These are phyloP conservation scores for Ascaphus truei DNA, from an alignment of 2,113 vertebrate species.

Conservation along the genomic window DNA sequence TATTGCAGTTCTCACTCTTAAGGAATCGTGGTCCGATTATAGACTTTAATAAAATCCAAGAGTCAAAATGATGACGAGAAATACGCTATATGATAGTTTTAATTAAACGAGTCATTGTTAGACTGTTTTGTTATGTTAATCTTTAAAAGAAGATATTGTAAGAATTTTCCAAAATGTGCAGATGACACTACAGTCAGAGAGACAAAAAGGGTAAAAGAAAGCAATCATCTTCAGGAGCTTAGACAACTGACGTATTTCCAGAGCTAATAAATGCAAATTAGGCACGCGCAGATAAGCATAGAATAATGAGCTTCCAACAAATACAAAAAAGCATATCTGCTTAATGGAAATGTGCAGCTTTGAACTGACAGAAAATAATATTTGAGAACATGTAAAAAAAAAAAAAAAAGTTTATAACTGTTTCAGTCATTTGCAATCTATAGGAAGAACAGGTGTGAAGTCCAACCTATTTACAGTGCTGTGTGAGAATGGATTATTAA, in stretches of 20 bases:
- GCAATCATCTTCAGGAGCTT: slow-evolving; percentile 56
- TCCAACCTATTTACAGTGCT: slow-evolving; percentile 12
- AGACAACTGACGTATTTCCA: slow-evolving; percentile 63
- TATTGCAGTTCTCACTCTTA: too few relatives aligned
- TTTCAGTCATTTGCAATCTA: slow-evolving; percentile 51
- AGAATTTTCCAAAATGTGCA: slow-evolving; percentile 47
- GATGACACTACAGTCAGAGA: slow-evolving; percentile 59
- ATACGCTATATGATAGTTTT: too few relatives aligned
- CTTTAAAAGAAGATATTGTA: slow-evolving; percentile 45
- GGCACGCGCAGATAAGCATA: slow-evolving; percentile 61
- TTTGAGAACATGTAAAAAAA: slow-evolving; percentile 60
- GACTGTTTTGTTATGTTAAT: slow-evolving; percentile 36
- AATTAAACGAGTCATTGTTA: background rate
- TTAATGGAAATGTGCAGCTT: slow-evolving; percentile 60
- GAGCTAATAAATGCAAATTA: slow-evolving; percentile 73
- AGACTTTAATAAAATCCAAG: background rate
- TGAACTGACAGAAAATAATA: slow-evolving; percentile 60
- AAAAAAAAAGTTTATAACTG: slow-evolving; percentile 59
- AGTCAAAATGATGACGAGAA: background rate
- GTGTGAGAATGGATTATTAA: slow-evolving; percentile 3
- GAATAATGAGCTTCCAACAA: slow-evolving; percentile 66
- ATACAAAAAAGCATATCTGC: slow-evolving; percentile 62
- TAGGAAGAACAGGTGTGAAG: slow-evolving; percentile 45
- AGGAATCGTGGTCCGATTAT: too few relatives aligned
- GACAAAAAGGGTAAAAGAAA: slow-evolving; percentile 64